phyloP scores from a whole-genome alignment of 2,888 invertebrate species.

The Conus canariensis region DNA sequence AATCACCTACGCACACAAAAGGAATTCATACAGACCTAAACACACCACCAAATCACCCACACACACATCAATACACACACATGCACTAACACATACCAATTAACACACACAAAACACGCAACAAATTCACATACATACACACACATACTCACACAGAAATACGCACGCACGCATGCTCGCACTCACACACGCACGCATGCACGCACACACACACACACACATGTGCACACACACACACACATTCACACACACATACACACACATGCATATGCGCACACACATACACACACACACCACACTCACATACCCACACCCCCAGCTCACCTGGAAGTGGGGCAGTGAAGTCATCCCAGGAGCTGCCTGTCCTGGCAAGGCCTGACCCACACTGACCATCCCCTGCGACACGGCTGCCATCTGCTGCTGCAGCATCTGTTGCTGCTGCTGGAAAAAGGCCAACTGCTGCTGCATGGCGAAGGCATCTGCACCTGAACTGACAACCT shows the following conservation, averaged over 20 bases:
- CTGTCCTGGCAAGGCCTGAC: background rate
- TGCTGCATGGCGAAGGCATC: background rate
- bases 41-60: background rate
- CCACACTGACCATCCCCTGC: background rate
- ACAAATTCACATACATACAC: background rate
- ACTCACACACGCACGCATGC: background rate
- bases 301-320: background rate
- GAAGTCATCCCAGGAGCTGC: background rate
- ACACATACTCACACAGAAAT: background rate
- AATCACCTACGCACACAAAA: too few species aligned
- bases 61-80: background rate
- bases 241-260: background rate
- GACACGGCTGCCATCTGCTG: background rate
- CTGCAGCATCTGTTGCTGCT: background rate
- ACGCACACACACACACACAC: constrained; percentile 1
- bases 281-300: background rate
- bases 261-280: background rate
- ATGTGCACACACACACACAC: background rate
- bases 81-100: background rate
- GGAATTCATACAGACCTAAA: too few species aligned
- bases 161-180: background rate
- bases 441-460: background rate
- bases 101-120: background rate
- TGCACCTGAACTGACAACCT: background rate
- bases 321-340: background rate